Percentiles rank a stretch among this genome's conserved stretches.
Evolutionary conservation across 2,113 vertebrate genomes (phyloP).

Genomic region (Tretioscincus oriximinensis): DNA sequence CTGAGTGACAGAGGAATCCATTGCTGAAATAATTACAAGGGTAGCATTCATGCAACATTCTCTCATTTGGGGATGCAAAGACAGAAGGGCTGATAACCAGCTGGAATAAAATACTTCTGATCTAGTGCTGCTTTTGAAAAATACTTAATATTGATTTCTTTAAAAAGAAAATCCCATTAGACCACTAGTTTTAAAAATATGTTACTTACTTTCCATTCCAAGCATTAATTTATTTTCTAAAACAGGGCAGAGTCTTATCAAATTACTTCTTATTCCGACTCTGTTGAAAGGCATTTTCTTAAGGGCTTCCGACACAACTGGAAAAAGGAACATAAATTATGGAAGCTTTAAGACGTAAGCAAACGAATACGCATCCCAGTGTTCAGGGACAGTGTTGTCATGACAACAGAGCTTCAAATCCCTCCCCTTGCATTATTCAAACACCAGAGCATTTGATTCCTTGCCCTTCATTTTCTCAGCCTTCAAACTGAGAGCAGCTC

Average conservation of each 20-base stretch:
- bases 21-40: too few species aligned
- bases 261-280: neutral
- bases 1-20: too few species aligned
- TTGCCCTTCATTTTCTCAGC: conserved; percentile 20
- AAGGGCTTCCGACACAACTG: neutral
- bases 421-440: conserved; percentile 18
- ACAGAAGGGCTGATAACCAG: neutral
- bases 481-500: neutral
- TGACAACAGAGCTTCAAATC: conserved; percentile 34
- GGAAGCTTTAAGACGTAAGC: neutral
- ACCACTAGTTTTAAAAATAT: neutral
- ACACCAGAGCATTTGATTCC: conserved; percentile 37
- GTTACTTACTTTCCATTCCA: neutral
- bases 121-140: neutral
- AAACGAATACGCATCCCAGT: conserved; percentile 18
- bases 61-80: neutral
- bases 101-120: neutral
- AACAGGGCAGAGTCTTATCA: neutral
- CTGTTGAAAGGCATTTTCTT: conserved; percentile 3
- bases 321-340: neutral
- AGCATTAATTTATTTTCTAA: neutral
- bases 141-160: too few species aligned
- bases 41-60: too few species aligned
- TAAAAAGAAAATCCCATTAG: neutral
- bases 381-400: conserved; percentile 27